Percentiles rank a stretch among this genome's conserved stretches.
phyloP scores from a whole-genome alignment of 2,888 invertebrate species.

The Hemicrepidius hirtus region DNA sequence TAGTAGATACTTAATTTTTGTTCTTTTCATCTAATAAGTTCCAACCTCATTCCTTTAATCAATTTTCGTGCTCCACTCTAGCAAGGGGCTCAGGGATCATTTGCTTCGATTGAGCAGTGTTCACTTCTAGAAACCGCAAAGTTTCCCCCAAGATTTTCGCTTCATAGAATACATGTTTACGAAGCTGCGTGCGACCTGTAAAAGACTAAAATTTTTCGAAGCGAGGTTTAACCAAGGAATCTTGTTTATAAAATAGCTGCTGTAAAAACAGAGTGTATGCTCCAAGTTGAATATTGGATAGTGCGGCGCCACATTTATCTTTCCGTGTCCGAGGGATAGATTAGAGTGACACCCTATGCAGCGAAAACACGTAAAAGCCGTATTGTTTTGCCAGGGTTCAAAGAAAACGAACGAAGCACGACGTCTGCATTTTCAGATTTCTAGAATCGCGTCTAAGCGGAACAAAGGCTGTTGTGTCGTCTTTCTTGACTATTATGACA shows the following conservation, averaged over 20 bases:
- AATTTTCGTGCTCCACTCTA: conserved; percentile 1
- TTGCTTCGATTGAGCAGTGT: neutral
- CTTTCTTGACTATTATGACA: neutral
- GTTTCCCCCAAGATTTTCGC: conserved; percentile 13
- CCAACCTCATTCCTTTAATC: conserved; percentile 10
- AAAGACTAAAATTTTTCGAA: neutral
- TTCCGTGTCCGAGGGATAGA: conserved; percentile 37
- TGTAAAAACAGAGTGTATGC: conserved; percentile 18
- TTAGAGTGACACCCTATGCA: conserved; percentile 43
- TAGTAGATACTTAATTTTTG: conserved; percentile 15
- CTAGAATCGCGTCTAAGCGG: neutral
- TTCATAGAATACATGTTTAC: conserved; percentile 6
- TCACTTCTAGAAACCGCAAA: neutral
- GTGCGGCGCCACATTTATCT: conserved; percentile 45
- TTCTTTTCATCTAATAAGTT: conserved; percentile 12
- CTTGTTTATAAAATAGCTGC: conserved; percentile 25
- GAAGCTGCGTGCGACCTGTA: conserved; percentile 5
- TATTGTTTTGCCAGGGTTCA: conserved; percentile 25
- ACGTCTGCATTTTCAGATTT: conserved; percentile 25
- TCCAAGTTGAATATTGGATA: conserved; percentile 38
- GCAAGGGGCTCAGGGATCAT: neutral
- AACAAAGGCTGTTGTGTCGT: conserved; percentile 12
- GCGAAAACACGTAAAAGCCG: conserved; percentile 25
- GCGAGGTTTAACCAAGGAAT: neutral
- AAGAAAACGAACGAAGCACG: conserved; percentile 26